Conservation (phyloP, 2,797 vertebrate genomes). For the Morelia viridis region DNA sequence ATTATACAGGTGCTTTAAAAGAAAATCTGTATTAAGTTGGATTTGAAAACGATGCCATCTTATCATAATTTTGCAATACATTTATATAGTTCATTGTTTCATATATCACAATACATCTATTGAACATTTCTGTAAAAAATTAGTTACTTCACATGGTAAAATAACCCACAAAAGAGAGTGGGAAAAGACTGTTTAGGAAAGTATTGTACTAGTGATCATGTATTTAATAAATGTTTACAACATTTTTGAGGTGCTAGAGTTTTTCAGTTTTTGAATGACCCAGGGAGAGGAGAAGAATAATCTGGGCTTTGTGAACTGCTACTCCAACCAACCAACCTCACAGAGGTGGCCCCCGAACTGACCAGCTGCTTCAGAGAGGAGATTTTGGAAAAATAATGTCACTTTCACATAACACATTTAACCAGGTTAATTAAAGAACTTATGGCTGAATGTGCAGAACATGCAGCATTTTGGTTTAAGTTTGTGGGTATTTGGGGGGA, state of each 20-base stretch:
- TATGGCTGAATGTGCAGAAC: background rate
- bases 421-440: background rate
- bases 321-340: background rate
- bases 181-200: background rate
- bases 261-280: background rate
- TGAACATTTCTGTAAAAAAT: background rate
- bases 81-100: constrained; percentile 3
- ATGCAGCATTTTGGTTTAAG: background rate
- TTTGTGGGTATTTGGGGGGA: background rate
- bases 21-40: background rate
- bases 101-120: constrained; percentile 10
- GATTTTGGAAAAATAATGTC: background rate
- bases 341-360: background rate
- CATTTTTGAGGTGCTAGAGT: background rate
- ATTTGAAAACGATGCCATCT: background rate
- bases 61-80: constrained; percentile 2
- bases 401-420: background rate
- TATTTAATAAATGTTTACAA: background rate
- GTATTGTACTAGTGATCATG: background rate
- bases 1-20: background rate
- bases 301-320: background rate
- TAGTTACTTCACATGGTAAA: background rate
- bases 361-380: background rate
- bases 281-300: background rate
- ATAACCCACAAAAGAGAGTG: background rate